Evolutionary conservation across 2,113 vertebrate genomes (phyloP).

Genomic region (Tyrannus savana): DNA sequence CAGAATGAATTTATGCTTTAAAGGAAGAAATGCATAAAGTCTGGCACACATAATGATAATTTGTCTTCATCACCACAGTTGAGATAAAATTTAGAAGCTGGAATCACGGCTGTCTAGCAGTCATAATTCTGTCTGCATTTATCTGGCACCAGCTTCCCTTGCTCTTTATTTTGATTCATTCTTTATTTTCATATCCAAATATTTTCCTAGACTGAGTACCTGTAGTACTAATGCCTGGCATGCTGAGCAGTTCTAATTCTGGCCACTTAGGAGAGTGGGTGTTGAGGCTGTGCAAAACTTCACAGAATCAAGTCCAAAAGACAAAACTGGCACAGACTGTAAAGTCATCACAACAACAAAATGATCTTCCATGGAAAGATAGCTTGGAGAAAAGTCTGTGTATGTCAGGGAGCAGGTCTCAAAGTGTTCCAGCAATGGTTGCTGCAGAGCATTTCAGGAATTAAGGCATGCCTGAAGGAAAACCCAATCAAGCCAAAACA

Average conservation of each 20-base stretch:
- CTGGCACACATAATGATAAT: neutral
- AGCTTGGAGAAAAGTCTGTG: neutral
- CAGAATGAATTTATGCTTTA: slow-evolving; percentile 32
- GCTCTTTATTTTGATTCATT: slow-evolving; percentile 23
- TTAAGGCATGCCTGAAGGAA: neutral
- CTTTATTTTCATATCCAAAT: slow-evolving; percentile 12
- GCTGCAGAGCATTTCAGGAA: neutral
- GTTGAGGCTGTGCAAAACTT: neutral
- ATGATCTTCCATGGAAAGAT: neutral
- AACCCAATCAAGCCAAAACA: neutral
- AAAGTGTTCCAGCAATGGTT: neutral
- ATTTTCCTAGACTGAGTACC: slow-evolving; percentile 4
- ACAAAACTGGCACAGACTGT: neutral
- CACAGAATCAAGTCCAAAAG: neutral
- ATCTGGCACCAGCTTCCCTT: neutral
- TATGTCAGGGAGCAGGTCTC: neutral
- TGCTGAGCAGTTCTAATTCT: neutral
- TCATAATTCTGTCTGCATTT: slow-evolving; percentile 52
- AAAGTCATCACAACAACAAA: neutral
- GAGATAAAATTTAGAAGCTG: slow-evolving; percentile 51
- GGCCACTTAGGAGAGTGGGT: neutral
- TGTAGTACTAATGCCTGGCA: neutral
- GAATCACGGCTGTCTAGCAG: slow-evolving; percentile 34
- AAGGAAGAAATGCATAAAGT: slow-evolving; percentile 25
- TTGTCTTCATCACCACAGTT: slow-evolving; percentile 37